phyloP scores from a whole-genome alignment of 1,140 invertebrate species.

The Piezodorus guildinii region DNA sequence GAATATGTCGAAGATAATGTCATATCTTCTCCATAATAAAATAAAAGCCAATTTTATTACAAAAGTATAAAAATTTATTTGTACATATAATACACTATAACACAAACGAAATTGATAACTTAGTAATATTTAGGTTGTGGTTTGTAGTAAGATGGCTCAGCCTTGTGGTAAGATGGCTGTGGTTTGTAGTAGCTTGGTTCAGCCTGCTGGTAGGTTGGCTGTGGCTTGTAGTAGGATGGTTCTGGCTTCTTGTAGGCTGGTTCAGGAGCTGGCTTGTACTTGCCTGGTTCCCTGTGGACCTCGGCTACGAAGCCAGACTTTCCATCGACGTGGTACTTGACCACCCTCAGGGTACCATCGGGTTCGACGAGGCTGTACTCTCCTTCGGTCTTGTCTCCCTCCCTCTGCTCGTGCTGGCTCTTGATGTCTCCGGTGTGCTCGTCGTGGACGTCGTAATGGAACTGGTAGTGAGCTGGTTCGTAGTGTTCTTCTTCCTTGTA shows the following conservation, averaged over 20 bases:
- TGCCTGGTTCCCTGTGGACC: background rate
- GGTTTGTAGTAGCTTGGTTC: background rate
- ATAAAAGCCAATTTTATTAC: background rate
- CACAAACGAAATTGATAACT: too few species aligned
- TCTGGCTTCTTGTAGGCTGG: background rate
- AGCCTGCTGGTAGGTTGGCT: background rate
- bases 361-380: constrained; percentile 30
- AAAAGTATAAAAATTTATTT: constrained; percentile 6
- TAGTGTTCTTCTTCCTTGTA: too few species aligned
- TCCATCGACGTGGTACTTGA: constrained; percentile 16
- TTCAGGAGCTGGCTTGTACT: background rate
- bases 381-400: constrained; percentile 42
- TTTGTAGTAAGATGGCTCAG: too few species aligned
- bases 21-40: too few species aligned
- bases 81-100: background rate
- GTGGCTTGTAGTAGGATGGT: background rate
- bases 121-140: too few species aligned
- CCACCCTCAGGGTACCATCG: constrained; percentile 28
- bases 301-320: background rate
- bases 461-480: constrained; percentile 34
- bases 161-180: background rate
- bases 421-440: constrained; percentile 44
- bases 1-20: too few species aligned
- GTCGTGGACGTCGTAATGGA: constrained; percentile 42
- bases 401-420: constrained; percentile 40